A percentile compares a stretch with the other conserved stretches of the same genome.
Evolutionary conservation across 2,888 invertebrate species (phyloP).

Genomic region (Drosophila imparisetae): DNA sequence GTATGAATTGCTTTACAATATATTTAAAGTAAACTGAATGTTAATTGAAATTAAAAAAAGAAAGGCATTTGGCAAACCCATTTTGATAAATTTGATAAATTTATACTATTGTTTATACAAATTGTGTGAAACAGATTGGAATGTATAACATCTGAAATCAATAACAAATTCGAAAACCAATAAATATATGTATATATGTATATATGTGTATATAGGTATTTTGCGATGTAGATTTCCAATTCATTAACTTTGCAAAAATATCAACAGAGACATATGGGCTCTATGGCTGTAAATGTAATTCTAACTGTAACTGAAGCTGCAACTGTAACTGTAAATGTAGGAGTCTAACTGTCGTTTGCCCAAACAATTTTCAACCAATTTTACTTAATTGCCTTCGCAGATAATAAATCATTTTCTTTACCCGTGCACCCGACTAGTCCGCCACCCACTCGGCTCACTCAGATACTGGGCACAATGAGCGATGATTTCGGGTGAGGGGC

Average conservation of each 20-base stretch:
- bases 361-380: slow-evolving; percentile 72
- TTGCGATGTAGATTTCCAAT: slow-evolving; percentile 9
- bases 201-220: not conserved
- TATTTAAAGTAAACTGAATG: not conserved
- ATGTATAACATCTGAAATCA: not conserved
- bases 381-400: slow-evolving; percentile 73
- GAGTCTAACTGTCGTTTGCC: slow-evolving; percentile 38
- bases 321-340: slow-evolving; percentile 22
- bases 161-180: not conserved
- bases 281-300: not conserved
- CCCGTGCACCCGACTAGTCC: slow-evolving; percentile 15
- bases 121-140: not conserved
- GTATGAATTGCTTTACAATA: not conserved
- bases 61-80: not conserved
- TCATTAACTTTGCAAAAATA: slow-evolving; percentile 35
- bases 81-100: not conserved
- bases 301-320: slow-evolving; percentile 15
- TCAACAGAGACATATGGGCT: slow-evolving; percentile 13
- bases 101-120: too few species aligned
- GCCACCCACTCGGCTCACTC: slow-evolving; percentile 1
- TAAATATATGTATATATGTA: not conserved
- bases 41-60: not conserved
- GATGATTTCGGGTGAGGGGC: slow-evolving; percentile 23
- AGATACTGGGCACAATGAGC: slow-evolving; percentile 16
- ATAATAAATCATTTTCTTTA: slow-evolving; percentile 73